A percentile compares a stretch with the other conserved stretches of the same genome.
Conservation (phyloP, 2,888 invertebrate genomes). For the Isotomurus palustris region DNA sequence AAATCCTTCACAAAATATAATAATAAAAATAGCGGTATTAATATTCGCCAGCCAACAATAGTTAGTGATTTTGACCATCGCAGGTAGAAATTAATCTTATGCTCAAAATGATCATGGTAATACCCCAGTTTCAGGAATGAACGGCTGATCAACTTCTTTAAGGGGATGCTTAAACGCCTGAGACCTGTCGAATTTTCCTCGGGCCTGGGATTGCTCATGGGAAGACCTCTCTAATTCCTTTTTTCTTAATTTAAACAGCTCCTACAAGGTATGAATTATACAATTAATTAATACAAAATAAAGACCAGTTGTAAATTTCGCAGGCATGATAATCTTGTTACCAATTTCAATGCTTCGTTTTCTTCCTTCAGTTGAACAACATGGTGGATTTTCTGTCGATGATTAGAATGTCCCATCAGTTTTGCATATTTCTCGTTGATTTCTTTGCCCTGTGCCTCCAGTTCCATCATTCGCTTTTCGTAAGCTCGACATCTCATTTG, state of each 20-base stretch:
- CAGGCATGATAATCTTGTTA: conserved; percentile 3
- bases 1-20: background rate
- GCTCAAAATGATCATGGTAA: no score
- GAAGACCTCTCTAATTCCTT: background rate
- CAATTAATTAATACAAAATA: background rate
- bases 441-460: no score
- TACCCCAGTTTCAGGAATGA: conserved; percentile 8
- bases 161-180: conserved; percentile 3
- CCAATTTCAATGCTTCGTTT: conserved; percentile 14
- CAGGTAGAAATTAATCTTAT: background rate
- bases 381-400: conserved; percentile 28
- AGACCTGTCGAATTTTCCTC: background rate
- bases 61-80: background rate
- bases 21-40: no score
- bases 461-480: no score
- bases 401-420: conserved; percentile 25
- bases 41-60: no score
- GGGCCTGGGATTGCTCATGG: background rate
- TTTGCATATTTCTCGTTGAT: conserved; percentile 16
- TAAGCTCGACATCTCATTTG: no score
- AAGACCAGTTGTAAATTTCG: background rate
- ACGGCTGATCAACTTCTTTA: conserved; percentile 7
- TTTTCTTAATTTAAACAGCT: background rate
- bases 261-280: background rate
- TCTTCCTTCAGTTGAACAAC: conserved; percentile 28